Evolutionary conservation across 2,888 invertebrate genomes (phyloP).

Genomic region (Machimus rusticus): DNA sequence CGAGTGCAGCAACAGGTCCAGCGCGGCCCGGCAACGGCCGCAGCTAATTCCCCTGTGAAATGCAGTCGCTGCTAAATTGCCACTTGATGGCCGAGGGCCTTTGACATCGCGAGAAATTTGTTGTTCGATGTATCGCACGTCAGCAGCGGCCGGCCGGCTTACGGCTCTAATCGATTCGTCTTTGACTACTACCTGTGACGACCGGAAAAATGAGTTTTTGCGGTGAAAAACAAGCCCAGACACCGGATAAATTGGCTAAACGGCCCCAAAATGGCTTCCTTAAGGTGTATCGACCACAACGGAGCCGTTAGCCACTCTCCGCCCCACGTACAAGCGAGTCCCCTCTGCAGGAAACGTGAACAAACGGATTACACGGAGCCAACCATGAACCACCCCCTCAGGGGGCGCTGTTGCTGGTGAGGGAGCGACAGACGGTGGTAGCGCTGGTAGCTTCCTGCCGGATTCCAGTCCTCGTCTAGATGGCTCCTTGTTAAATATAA

Average conservation of each 20-base stretch:
- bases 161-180: neutral
- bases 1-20: neutral
- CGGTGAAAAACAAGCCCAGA: slow-evolving; percentile 20
- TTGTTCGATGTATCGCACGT: neutral
- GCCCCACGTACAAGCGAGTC: neutral
- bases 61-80: neutral
- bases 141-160: neutral
- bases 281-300: neutral
- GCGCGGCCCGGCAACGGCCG: neutral
- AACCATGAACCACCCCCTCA: neutral
- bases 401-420: neutral
- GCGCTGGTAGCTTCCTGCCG: slow-evolving; percentile 2
- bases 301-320: neutral
- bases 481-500: slow-evolving; percentile 40
- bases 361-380: neutral
- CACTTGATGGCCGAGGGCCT: neutral
- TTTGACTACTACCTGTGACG: neutral
- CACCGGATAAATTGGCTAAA: slow-evolving; percentile 24
- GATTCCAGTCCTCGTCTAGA: neutral
- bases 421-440: neutral
- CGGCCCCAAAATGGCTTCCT: neutral
- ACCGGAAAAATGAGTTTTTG: neutral
- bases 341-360: neutral
- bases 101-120: neutral
- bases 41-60: neutral